Conservation (phyloP, 2,888 invertebrate genomes). For the Meloe dianella region DNA sequence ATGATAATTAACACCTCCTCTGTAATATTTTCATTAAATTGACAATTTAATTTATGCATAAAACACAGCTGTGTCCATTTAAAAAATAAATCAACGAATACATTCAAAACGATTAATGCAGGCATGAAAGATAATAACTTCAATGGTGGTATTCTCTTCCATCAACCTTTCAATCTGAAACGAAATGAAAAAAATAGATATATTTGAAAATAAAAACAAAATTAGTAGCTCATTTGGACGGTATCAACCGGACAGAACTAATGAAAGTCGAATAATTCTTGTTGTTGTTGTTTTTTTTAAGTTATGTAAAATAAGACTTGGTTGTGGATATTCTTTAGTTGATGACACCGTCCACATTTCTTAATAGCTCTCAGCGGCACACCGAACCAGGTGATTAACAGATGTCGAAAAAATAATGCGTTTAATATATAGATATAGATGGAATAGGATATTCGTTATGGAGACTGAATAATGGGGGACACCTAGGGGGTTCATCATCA, state of each 20-base stretch:
- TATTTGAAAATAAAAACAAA: no score
- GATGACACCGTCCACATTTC: constrained; percentile 42
- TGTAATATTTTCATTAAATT: constrained; percentile 26
- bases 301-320: background rate
- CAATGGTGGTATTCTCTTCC: background rate
- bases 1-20: constrained; percentile 20
- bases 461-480: constrained; percentile 7
- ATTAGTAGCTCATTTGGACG: constrained; percentile 15
- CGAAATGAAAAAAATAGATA: background rate
- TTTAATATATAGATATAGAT: constrained; percentile 23
- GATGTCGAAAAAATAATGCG: constrained; percentile 52
- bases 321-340: constrained; percentile 5
- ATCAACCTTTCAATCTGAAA: constrained; percentile 1
- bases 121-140: constrained; percentile 14
- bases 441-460: constrained; percentile 9
- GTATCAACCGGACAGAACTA: constrained; percentile 19
- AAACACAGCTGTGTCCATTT: constrained; percentile 21
- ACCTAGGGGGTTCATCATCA: constrained; percentile 34
- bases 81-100: constrained; percentile 22
- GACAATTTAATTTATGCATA: constrained; percentile 29
- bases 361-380: constrained; percentile 51
- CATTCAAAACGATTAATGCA: constrained; percentile 18
- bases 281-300: background rate
- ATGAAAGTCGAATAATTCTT: background rate
- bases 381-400: constrained; percentile 54